phyloP scores from a whole-genome alignment of 2,113 vertebrate genomes.

The Ochotona curzoniae region DNA sequence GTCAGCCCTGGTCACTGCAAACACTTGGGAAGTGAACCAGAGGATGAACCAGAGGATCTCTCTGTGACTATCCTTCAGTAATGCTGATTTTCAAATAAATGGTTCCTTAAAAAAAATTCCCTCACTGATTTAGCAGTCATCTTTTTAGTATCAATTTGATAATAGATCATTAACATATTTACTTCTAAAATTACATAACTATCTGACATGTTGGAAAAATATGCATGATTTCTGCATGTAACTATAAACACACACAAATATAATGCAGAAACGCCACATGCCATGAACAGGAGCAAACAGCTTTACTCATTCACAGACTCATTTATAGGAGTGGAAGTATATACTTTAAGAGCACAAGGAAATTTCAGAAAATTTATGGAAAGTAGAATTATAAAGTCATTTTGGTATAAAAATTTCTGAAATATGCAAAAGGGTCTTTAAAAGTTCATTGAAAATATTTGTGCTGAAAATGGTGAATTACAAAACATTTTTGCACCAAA shows the following conservation, averaged over 20 bases:
- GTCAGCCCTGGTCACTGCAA: too few relatives aligned
- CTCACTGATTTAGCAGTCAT: not conserved
- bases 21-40: too few relatives aligned
- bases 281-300: not conserved
- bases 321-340: accelerated
- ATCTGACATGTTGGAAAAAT: not conserved
- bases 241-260: not conserved
- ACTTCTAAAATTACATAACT: not conserved
- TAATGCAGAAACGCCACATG: not conserved
- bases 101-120: not conserved
- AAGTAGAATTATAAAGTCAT: too few relatives aligned
- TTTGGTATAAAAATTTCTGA: too few relatives aligned
- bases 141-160: not conserved
- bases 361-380: too few relatives aligned
- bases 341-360: not conserved
- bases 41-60: too few relatives aligned
- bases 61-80: too few relatives aligned
- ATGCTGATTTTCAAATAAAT: too few relatives aligned
- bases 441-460: too few relatives aligned
- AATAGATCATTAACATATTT: not conserved
- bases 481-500: too few relatives aligned
- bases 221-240: not conserved
- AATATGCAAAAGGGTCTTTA: too few relatives aligned
- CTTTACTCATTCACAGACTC: not conserved
- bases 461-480: too few relatives aligned